Conservation (phyloP, 92 coral and sea anemone genomes). For the Bergia sp. region DNA sequence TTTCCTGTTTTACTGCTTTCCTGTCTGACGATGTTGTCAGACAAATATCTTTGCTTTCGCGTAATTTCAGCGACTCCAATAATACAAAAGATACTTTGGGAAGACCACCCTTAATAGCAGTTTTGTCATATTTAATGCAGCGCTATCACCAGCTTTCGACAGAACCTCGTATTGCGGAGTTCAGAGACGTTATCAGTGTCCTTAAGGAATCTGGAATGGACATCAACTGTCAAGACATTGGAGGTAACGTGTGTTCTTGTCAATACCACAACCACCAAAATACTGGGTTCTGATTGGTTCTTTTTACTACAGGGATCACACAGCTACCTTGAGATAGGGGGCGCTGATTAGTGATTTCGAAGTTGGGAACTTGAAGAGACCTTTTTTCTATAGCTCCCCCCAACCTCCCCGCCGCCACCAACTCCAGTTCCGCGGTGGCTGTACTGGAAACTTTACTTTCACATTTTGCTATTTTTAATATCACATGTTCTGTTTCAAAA, state of each 20-base stretch:
- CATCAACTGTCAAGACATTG: slow-evolving; percentile 40
- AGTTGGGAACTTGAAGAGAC: too few species aligned
- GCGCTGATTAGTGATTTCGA: too few species aligned
- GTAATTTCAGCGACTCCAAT: background rate
- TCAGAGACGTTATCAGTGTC: background rate
- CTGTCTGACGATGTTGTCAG: slow-evolving; percentile 1
- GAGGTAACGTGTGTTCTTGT: background rate
- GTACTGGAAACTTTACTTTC: too few species aligned
- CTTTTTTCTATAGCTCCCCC: too few species aligned
- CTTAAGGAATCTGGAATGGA: slow-evolving; percentile 28
- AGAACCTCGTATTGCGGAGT: background rate
- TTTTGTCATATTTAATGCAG: slow-evolving; percentile 25
- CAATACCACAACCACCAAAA: too few species aligned
- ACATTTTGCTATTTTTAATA: too few species aligned
- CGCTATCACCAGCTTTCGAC: background rate
- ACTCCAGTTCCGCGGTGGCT: too few species aligned
- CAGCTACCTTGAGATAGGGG: too few species aligned
- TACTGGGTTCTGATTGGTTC: too few species aligned
- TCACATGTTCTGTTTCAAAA: too few species aligned
- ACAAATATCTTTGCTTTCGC: slow-evolving; percentile 8
- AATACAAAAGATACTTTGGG: slow-evolving; percentile 28
- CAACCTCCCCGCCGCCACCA: too few species aligned
- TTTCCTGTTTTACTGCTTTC: slow-evolving; percentile 22
- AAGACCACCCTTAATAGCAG: background rate
- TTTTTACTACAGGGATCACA: too few species aligned